Evolutionary conservation across 2,113 vertebrate species (phyloP).

Genomic region (Microtus ochrogaster): DNA sequence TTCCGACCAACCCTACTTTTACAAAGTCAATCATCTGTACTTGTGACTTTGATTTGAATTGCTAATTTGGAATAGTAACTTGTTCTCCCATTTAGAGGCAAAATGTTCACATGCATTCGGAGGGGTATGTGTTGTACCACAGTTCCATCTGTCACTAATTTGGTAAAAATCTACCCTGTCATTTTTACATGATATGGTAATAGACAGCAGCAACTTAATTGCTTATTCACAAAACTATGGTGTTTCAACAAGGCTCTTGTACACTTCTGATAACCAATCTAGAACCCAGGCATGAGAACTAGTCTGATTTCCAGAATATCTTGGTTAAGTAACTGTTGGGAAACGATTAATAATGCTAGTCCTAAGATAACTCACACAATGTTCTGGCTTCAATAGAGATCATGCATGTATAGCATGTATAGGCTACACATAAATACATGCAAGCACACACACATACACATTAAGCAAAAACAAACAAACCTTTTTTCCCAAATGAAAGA

Average conservation of each 20-base stretch:
- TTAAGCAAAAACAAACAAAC: not conserved
- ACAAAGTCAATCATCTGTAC: conserved; percentile 37
- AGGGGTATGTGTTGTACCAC: not conserved
- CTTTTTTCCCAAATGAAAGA: not conserved
- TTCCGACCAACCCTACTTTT: not conserved
- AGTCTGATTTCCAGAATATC: not conserved
- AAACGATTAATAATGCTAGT: not conserved
- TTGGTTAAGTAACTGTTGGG: no score
- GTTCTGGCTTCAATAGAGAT: not conserved
- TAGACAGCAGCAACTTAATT: conserved; percentile 42
- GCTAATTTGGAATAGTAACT: conserved; percentile 55
- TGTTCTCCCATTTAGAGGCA: conserved; percentile 35
- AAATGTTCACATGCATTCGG: conserved; percentile 29
- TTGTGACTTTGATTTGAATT: conserved; percentile 62
- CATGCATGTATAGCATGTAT: not conserved
- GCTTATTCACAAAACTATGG: not conserved
- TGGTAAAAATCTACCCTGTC: conserved; percentile 52
- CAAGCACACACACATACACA: not conserved
- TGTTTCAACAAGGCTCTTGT: not conserved
- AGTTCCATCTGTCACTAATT: conserved; percentile 68
- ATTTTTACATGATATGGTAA: conserved; percentile 26
- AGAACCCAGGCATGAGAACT: not conserved
- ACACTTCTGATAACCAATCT: not conserved
- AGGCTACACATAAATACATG: no score
- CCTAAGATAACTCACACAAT: not conserved